Conservation (phyloP, 2,797 vertebrate species). For the Ctenosaura bakeri region DNA sequence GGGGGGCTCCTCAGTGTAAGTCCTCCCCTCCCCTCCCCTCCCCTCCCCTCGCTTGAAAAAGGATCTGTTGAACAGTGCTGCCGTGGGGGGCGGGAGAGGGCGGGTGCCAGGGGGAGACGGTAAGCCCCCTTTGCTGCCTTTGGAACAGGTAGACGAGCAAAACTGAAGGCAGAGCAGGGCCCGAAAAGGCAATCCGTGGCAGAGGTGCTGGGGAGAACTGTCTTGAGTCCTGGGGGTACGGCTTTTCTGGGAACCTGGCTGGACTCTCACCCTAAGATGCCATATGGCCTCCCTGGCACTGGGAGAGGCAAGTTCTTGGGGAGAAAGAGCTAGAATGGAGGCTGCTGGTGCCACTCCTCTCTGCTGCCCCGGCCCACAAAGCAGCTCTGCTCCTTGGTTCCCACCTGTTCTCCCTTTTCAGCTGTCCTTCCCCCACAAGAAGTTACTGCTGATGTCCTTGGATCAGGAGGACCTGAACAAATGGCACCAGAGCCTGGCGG, state of each 20-base stretch:
- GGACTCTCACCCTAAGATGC: neutral
- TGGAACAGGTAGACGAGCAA: neutral
- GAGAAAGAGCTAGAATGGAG: too few species aligned
- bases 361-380: neutral
- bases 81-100: neutral
- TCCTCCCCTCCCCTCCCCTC: neutral
- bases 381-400: neutral
- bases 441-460: constrained; percentile 90
- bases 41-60: too few species aligned
- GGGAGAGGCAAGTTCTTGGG: too few species aligned
- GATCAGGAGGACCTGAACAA: constrained; percentile 88
- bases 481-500: constrained; percentile 87
- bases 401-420: constrained; percentile 64
- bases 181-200: neutral
- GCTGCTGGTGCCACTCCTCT: too few species aligned
- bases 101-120: neutral
- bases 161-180: neutral
- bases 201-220: neutral
- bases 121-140: too few species aligned
- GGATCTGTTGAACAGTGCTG: neutral
- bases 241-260: too few species aligned
- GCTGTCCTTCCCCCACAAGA: constrained; percentile 90
- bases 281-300: neutral
- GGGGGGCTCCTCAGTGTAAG: constrained; percentile 85
- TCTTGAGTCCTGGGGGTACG: too few species aligned